Evolutionary conservation across 2,888 invertebrate genomes (phyloP).

Genomic region (Barypeithes pellucidus): DNA sequence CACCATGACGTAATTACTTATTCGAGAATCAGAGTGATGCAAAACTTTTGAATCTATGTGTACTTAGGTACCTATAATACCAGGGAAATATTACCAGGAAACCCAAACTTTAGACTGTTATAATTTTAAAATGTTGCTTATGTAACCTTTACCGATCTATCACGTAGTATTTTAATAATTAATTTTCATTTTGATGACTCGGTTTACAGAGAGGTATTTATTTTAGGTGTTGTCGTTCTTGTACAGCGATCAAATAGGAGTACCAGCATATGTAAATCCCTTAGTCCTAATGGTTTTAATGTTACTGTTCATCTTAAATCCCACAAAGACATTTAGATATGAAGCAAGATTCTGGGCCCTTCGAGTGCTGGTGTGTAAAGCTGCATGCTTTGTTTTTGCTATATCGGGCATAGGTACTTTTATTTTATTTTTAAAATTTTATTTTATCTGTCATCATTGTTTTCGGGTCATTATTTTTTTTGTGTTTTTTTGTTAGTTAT

Average conservation of each 20-base stretch:
- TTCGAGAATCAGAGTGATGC: no score
- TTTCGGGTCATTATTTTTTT: neutral
- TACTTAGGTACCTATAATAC: no score
- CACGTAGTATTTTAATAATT: no score
- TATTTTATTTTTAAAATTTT: slow-evolving; percentile 19
- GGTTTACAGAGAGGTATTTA: neutral
- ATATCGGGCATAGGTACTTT: slow-evolving; percentile 48
- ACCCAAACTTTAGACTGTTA: no score
- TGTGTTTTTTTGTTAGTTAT: neutral
- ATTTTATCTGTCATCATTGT: neutral
- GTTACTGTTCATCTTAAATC: slow-evolving; percentile 91
- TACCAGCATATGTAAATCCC: slow-evolving; percentile 95
- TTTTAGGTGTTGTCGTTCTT: slow-evolving; percentile 83
- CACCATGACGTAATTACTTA: no score
- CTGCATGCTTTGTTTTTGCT: slow-evolving; percentile 51
- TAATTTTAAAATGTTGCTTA: no score
- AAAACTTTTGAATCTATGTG: no score
- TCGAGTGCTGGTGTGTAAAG: slow-evolving; percentile 84
- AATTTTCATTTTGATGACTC: no score
- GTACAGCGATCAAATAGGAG: slow-evolving; percentile 84
- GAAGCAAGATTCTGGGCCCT: slow-evolving; percentile 96
- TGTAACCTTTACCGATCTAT: no score
- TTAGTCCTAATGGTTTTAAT: slow-evolving; percentile 87
- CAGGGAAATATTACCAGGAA: no score
- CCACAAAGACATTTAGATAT: slow-evolving; percentile 91